These are phyloP conservation scores for Synchiropus splendidus DNA, from an alignment of 2,113 vertebrate species.

Conservation along the genomic window DNA sequence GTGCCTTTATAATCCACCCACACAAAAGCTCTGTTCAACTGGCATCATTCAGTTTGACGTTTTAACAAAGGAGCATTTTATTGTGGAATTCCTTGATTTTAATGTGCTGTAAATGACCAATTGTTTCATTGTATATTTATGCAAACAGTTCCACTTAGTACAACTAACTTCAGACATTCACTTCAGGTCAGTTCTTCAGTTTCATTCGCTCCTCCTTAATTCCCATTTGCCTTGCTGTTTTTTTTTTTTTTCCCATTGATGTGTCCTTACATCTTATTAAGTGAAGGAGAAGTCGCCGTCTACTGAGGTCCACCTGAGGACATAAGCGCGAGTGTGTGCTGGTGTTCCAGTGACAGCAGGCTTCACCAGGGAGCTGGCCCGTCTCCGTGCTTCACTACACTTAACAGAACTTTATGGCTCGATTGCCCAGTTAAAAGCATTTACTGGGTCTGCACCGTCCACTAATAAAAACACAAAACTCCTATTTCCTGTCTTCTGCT, in stretches of 20 bases:
- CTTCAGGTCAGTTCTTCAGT: too few species aligned
- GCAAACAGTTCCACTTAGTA: not conserved
- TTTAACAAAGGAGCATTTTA: too few species aligned
- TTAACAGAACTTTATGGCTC: slow-evolving; percentile 58
- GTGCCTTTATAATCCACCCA: not conserved
- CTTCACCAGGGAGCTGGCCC: slow-evolving; percentile 28
- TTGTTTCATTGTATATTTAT: too few species aligned
- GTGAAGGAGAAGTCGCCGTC: too few species aligned
- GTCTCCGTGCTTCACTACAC: slow-evolving; percentile 58
- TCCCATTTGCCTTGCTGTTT: too few species aligned
- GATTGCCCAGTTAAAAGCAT: slow-evolving; percentile 60
- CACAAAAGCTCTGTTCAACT: not conserved
- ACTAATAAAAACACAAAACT: slow-evolving; percentile 57
- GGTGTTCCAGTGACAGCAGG: slow-evolving; percentile 30
- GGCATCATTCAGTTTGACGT: not conserved
- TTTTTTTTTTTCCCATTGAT: too few species aligned
- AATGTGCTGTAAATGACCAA: too few species aligned
- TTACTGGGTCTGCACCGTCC: slow-evolving; percentile 56
- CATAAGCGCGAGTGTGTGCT: slow-evolving; percentile 11
- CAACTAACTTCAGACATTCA: too few species aligned
- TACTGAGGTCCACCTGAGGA: too few species aligned
- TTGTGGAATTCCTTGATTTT: too few species aligned
- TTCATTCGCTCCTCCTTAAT: too few species aligned
- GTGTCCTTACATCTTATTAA: too few species aligned
- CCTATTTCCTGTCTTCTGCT: slow-evolving; percentile 49